Evolutionary conservation across 2,113 vertebrate genomes (phyloP).

Genomic region (Neomonachus schauinslandi): DNA sequence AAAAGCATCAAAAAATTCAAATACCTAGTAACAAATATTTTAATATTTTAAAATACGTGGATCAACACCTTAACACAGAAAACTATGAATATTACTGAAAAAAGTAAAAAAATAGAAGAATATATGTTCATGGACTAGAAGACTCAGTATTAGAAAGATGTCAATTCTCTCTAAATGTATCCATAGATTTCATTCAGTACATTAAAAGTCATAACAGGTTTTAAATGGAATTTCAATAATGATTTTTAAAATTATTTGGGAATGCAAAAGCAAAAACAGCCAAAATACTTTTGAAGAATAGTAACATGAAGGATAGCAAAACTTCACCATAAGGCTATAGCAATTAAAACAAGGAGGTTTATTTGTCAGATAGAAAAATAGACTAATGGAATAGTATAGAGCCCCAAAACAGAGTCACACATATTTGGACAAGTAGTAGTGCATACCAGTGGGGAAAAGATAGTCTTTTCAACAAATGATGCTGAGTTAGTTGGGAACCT

Average conservation of each 20-base stretch:
- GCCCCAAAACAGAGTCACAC: not conserved
- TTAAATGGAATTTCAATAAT: not conserved
- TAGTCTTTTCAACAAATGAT: not conserved
- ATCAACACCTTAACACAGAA: not conserved
- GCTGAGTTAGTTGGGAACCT: not conserved
- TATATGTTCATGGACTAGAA: not conserved
- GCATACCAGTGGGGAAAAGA: not conserved
- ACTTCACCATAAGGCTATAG: not conserved
- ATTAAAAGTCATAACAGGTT: not conserved
- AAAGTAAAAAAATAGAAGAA: constrained; percentile 13
- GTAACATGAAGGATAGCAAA: not conserved
- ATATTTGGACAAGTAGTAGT: not conserved
- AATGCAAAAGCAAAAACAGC: not conserved
- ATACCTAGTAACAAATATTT: not conserved
- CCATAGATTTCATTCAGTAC: not conserved
- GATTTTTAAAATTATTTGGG: not conserved
- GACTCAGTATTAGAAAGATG: not conserved
- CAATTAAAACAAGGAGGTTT: not conserved
- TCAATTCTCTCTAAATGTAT: not conserved
- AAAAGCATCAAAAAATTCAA: constrained; percentile 27
- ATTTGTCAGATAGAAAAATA: not conserved
- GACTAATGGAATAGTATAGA: not conserved
- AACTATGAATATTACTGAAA: not conserved
- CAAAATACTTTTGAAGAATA: not conserved
- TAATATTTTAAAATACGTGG: not conserved